phyloP scores from a whole-genome alignment of 1,140 invertebrate genomes.

The Bombus confusus region DNA sequence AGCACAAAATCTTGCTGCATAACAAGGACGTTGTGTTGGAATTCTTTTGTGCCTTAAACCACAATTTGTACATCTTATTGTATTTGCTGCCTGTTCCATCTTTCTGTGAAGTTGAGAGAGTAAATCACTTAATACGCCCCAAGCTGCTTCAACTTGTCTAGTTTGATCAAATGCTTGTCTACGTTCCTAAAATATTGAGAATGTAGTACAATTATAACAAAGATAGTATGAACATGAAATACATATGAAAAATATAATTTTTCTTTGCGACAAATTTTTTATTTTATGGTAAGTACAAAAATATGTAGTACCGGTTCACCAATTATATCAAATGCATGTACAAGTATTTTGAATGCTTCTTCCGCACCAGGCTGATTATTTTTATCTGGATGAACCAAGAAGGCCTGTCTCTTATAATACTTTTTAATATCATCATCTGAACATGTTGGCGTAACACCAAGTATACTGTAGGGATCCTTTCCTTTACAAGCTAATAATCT shows the following conservation, averaged over 20 bases:
- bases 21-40: constrained; percentile 92
- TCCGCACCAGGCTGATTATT: constrained; percentile 96
- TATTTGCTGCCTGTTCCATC: constrained; percentile 96
- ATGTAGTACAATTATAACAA: not conserved
- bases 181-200: constrained; percentile 85
- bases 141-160: constrained; percentile 91
- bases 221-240: not conserved
- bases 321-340: constrained; percentile 96
- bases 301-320: constrained; percentile 90
- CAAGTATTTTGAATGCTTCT: constrained; percentile 97
- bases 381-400: constrained; percentile 97
- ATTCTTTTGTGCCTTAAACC: constrained; percentile 93
- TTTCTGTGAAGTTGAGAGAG: constrained; percentile 94
- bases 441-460: constrained; percentile 92
- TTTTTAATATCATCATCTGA: constrained; percentile 96
- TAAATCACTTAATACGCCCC: constrained; percentile 91
- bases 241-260: not conserved
- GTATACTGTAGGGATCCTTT: constrained; percentile 96
- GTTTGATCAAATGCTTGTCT: constrained; percentile 91
- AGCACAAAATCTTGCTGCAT: constrained; percentile 94
- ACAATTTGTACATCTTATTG: constrained; percentile 95
- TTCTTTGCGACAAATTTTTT: constrained; percentile 20
- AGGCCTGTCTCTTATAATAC: constrained; percentile 95
- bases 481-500: constrained; percentile 95
- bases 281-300: constrained; percentile 21